Base-by-base conservation (phyloP, 2,888 invertebrate genomes). In the Sarcophaga variegata region DNA sequence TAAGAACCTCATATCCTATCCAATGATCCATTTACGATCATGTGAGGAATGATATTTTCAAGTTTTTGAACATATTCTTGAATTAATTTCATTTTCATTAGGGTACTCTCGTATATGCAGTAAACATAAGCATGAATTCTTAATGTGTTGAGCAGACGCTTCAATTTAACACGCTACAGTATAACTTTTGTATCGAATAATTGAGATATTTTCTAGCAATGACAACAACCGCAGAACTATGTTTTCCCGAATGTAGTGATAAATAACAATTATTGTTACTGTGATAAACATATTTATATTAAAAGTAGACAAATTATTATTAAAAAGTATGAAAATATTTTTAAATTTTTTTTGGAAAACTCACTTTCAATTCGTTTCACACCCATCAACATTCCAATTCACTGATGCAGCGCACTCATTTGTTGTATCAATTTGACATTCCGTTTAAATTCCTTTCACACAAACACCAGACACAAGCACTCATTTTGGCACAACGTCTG, bases 141-240 rank as follows among this genome's bases (percentile, higher is more conserved):
- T n/a, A 62, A 20, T 62, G 17, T 62, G 62, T 4, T 62, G 22
- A 45, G 10, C 37, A 45, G 20, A 67, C n/a, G 25, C n/a, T 60
- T 64, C 59, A 63, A 69, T 75, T 81, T 49, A 63, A 54, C 63
- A 69, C 81, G 20, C 75, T 81, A 81, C 63, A 75, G 2, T 3
- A 72, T 17, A 45, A 17, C 17, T 14, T 49, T 12, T 17, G 17
- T 14, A 54, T 54, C 17, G 17, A 8, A 3, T 54, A 54, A 54
- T 54, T 14, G 54, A 14, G 14, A 54, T 17, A 0, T 54, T 17
- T 54, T 37, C 37, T 37, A 37, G 8, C 37, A 37, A 37, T 2
- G 37, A 37, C 10, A 37, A 37, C 10, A 37, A 37, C 37, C 37
- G 8, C 0, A 8, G 8, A 10, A 10, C 0, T 37, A 8, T 37